Evolutionary conservation across 1,140 invertebrate genomes (phyloP), one percentile per base, ranked within the genome.

Genomic region (Thaumetopoea pityocampa): DNA sequence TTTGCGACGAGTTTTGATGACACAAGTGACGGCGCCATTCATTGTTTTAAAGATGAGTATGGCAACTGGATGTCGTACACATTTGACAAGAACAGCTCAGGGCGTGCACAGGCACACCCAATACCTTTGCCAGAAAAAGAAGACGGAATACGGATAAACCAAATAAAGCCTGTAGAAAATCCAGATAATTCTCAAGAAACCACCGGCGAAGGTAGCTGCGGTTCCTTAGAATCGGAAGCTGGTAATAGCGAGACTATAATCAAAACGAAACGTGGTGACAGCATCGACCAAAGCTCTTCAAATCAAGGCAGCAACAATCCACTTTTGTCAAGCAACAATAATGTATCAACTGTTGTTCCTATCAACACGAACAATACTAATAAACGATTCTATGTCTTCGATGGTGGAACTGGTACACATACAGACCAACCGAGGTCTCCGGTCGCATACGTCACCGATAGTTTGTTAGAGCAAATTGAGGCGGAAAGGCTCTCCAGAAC

Each of bases 1-100:
- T 84, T 96, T 15, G 94, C 95, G 0, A 91, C 89, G 6, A 93
- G 92, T 34, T 94, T 96, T 67, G 93, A 96, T 45, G 95, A 97
- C 55, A 96, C 94, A 0, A 90, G 90, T 3, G 92, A 95, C 59
- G 95, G 95, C 20, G 93, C 94, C 3, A 91, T 96, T 24, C 95
- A 97, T 76, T 95, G 91, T 67, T 96, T 96, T 73, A 86, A 88
- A 47, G 90, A 92, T 48, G 91, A 92, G 54, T 88, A 88, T 37
- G 90, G 90, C 0, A 88, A 90, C 19, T 90, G 88, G 88, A 85
- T 94, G 88, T 93, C 93, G 0, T 97, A 97, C 54, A 94, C 93
- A 0, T 96, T 97, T 71, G 92, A 95, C 57, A 94, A 95, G 53
- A 92, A 79, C 22, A 68, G 64, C 42, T 69, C 65, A 14, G 69